A percentile compares a stretch with the other conserved stretches of the same genome.
phyloP scores from a whole-genome alignment of 2,797 vertebrate species.

The Acestrorhynchus altus region DNA sequence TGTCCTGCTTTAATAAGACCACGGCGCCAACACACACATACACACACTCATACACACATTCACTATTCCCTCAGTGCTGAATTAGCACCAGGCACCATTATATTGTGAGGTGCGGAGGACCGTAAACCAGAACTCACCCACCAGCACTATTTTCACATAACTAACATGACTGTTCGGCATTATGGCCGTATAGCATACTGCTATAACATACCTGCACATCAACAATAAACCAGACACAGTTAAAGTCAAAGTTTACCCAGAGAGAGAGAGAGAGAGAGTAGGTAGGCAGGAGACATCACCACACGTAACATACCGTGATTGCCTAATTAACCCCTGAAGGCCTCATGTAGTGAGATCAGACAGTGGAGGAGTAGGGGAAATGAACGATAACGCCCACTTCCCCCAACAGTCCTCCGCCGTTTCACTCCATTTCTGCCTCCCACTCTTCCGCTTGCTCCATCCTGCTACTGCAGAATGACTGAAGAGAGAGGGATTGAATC shows the following conservation, averaged over 20 bases:
- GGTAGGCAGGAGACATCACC: too few species aligned
- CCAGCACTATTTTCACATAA: not conserved
- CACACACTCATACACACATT: not conserved
- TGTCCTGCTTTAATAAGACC: not conserved
- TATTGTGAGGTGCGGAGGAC: constrained; percentile 50
- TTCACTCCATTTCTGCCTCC: constrained; percentile 40
- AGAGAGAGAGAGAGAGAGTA: constrained; percentile 45
- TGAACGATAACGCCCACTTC: constrained; percentile 58
- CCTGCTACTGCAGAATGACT: constrained; percentile 71
- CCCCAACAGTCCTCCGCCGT: constrained; percentile 31
- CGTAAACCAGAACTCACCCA: constrained; percentile 49
- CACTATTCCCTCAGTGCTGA: constrained; percentile 14
- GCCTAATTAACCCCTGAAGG: constrained; percentile 84
- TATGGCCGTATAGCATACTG: not conserved
- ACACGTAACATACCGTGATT: too few species aligned
- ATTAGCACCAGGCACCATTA: constrained; percentile 21
- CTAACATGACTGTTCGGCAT: not conserved
- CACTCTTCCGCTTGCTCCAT: constrained; percentile 52
- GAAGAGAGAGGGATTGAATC: constrained; percentile 63
- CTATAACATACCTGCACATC: not conserved
- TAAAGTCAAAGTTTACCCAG: not conserved
- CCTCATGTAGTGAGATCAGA: constrained; percentile 75
- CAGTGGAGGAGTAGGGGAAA: constrained; percentile 51
- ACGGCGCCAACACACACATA: not conserved
- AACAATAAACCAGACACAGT: constrained; percentile 6